These are phyloP conservation scores for Clupea harengus DNA, from an alignment of 2,113 vertebrate genomes.

Conservation along the genomic window DNA sequence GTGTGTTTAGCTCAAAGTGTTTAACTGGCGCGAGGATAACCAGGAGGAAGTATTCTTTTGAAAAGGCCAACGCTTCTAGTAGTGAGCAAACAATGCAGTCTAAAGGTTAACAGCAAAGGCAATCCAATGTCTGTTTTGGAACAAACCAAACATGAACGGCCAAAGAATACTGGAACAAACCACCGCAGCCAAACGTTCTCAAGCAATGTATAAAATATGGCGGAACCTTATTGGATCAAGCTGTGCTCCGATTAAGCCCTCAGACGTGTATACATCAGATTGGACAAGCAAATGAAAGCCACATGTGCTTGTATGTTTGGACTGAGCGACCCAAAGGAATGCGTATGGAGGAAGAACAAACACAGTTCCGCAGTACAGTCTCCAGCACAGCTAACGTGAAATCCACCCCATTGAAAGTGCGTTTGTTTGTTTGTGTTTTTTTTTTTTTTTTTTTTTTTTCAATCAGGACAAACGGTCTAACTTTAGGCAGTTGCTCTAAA, in stretches of 20 bases:
- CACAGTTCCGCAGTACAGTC: background rate
- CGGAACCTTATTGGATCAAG: background rate
- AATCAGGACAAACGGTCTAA: background rate
- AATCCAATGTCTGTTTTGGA: background rate
- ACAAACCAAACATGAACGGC: background rate
- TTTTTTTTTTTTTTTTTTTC: too few relatives aligned
- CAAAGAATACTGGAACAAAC: too few relatives aligned
- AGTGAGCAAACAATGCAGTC: background rate
- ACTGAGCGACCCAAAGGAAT: background rate
- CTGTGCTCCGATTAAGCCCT: background rate
- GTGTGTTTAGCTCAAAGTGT: background rate
- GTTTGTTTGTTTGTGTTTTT: too few relatives aligned
- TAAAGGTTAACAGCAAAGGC: background rate
- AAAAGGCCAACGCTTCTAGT: background rate
- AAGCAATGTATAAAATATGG: background rate
- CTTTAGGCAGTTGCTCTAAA: background rate
- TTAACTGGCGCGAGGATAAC: background rate
- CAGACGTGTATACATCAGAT: background rate
- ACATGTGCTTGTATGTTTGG: background rate
- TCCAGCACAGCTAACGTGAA: too few relatives aligned
- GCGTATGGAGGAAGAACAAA: background rate
- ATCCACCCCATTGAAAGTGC: too few relatives aligned
- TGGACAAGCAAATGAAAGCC: background rate
- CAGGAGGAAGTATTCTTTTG: slow-evolving; percentile 2
- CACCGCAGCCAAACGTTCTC: background rate